Conservation (phyloP, 2,888 invertebrate species). For the Noctua fimbriata region DNA sequence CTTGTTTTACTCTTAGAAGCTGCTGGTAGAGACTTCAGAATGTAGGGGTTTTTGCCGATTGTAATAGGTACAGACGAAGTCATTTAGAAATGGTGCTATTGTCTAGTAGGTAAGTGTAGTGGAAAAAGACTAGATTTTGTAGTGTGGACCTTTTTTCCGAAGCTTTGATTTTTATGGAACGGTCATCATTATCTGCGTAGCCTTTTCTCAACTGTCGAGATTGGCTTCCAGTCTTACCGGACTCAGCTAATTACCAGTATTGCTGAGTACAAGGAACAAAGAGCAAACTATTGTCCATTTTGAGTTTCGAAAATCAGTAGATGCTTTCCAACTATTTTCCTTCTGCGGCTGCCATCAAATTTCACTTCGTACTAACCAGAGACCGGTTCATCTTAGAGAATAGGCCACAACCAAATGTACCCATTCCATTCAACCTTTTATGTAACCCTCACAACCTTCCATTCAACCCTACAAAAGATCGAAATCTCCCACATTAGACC, state of each 20-base stretch:
- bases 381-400: too few relatives aligned
- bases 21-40: too few relatives aligned
- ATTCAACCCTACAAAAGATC: conserved; percentile 3
- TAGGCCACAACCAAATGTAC: too few relatives aligned
- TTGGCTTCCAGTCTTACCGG: too few relatives aligned
- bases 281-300: too few relatives aligned
- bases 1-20: conserved; percentile 25
- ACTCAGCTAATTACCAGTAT: too few relatives aligned
- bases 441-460: background rate
- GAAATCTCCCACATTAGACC: conserved; percentile 19
- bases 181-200: background rate
- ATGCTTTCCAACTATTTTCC: background rate
- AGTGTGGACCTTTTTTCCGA: background rate
- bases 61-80: background rate
- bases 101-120: too few relatives aligned
- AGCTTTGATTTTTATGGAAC: background rate
- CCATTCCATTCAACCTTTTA: background rate
- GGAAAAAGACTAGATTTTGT: background rate
- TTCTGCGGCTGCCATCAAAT: too few relatives aligned
- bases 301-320: background rate
- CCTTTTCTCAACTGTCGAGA: too few relatives aligned
- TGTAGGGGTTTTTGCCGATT: background rate
- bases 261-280: too few relatives aligned
- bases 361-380: too few relatives aligned
- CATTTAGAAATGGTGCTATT: background rate